Conservation (phyloP, 2,113 vertebrate species). For the Protobothrops mucrosquamatus region DNA sequence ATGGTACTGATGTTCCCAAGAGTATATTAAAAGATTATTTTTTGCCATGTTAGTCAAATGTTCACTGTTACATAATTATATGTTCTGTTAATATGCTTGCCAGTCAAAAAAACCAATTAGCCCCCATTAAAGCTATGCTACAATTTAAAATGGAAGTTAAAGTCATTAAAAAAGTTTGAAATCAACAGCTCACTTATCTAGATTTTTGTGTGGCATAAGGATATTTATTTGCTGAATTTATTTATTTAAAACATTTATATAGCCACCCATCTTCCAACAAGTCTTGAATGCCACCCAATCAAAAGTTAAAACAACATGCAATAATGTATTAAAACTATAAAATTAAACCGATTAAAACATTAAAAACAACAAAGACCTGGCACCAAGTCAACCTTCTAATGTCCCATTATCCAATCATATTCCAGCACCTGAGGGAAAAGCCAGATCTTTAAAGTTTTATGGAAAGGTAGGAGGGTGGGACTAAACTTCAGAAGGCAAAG, state of each 20-base stretch:
- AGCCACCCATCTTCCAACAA: not conserved
- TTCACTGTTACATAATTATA: conserved; percentile 51
- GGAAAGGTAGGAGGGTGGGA: not conserved
- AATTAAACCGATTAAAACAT: not conserved
- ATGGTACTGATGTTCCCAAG: not conserved
- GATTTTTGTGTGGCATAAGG: conserved; percentile 3
- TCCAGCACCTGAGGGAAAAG: not conserved
- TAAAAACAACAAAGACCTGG: not conserved
- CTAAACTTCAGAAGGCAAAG: not conserved
- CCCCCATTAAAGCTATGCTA: conserved; percentile 61
- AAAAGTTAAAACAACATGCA: not conserved
- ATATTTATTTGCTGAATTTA: not conserved
- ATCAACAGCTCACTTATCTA: conserved; percentile 45
- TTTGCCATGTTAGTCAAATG: conserved; percentile 21
- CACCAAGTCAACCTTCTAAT: not conserved
- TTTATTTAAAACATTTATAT: not conserved
- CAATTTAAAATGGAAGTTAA: conserved; percentile 51
- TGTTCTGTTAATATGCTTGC: conserved; percentile 61
- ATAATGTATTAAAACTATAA: not conserved
- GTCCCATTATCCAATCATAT: not conserved
- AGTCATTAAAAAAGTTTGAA: conserved; percentile 31
- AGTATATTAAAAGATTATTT: not conserved
- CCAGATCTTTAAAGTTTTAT: not conserved
- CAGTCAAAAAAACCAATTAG: conserved; percentile 66
- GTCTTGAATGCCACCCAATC: not conserved